A percentile compares a stretch with the other conserved stretches of the same genome.
Evolutionary conservation across 1,140 invertebrate species (phyloP).

Genomic region (Drosophila insularis): DNA sequence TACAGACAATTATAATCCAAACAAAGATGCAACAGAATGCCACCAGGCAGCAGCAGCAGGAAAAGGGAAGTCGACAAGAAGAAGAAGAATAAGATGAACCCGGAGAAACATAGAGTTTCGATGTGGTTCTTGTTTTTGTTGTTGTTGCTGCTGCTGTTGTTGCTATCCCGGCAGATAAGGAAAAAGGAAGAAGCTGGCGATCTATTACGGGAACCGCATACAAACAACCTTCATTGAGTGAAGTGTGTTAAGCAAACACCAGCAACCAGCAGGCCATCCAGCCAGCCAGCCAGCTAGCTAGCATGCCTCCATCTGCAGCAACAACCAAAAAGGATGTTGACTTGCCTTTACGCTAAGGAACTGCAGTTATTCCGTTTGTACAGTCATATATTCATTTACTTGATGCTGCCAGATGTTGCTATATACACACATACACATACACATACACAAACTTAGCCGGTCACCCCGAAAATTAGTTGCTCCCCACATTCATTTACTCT

Average conservation of each 20-base stretch:
- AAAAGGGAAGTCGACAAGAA: constrained; percentile 37
- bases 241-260: constrained; percentile 76
- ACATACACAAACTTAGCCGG: constrained; percentile 39
- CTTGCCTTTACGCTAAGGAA: constrained; percentile 73
- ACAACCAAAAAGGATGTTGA: constrained; percentile 79
- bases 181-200: constrained; percentile 67
- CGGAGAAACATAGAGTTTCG: constrained; percentile 18
- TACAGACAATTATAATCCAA: constrained; percentile 75
- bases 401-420: constrained; percentile 60
- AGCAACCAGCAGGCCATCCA: constrained; percentile 6
- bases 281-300: constrained; percentile 13
- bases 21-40: constrained; percentile 71
- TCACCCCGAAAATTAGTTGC: constrained; percentile 67
- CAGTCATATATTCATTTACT: constrained; percentile 79
- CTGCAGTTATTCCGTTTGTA: constrained; percentile 74
- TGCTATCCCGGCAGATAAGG: constrained; percentile 61
- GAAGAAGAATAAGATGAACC: constrained; percentile 26
- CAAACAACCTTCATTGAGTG: constrained; percentile 69
- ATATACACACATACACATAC: constrained; percentile 18
- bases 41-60: constrained; percentile 40
- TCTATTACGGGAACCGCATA: constrained; percentile 63
- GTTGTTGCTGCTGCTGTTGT: constrained; percentile 25
- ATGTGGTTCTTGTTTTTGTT: constrained; percentile 11
- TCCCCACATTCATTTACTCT: constrained; percentile 14
- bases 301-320: constrained; percentile 50